These are phyloP conservation scores for Sterna hirundo DNA, from an alignment of 2,113 vertebrate species.

Conservation along the genomic window DNA sequence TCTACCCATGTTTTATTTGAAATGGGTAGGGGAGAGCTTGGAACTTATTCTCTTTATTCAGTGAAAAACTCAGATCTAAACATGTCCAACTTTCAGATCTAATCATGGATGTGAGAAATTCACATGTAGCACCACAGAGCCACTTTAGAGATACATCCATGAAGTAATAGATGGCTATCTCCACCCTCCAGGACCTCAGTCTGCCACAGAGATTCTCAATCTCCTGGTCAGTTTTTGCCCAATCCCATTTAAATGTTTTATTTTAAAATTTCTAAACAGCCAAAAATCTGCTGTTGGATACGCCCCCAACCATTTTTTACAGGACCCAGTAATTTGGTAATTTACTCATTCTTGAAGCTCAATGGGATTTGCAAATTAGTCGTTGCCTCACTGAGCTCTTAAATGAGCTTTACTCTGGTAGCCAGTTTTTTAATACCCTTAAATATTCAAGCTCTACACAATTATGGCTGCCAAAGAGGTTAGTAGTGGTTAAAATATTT, in stretches of 20 bases:
- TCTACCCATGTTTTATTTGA: background rate
- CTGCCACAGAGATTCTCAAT: background rate
- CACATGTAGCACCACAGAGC: background rate
- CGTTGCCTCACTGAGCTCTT: accelerated
- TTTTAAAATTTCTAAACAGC: background rate
- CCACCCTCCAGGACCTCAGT: background rate
- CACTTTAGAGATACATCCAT: background rate
- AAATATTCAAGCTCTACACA: background rate
- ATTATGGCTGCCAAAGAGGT: background rate
- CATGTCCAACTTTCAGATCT: background rate
- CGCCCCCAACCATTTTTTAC: background rate
- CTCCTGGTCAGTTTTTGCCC: background rate
- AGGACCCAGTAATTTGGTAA: background rate
- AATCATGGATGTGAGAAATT: background rate
- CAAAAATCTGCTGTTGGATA: background rate
- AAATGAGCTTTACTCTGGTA: background rate
- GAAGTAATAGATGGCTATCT: background rate
- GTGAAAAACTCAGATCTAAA: background rate
- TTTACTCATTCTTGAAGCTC: background rate
- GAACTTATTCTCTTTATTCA: background rate
- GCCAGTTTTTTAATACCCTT: background rate
- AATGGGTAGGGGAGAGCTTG: background rate
- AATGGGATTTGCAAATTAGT: background rate
- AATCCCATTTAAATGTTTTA: background rate
- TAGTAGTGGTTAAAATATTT: background rate